Percentiles rank a stretch among this genome's conserved stretches.
These are phyloP conservation scores for Dynastes tityus DNA, from an alignment of 2,888 invertebrate genomes.

Conservation along the genomic window DNA sequence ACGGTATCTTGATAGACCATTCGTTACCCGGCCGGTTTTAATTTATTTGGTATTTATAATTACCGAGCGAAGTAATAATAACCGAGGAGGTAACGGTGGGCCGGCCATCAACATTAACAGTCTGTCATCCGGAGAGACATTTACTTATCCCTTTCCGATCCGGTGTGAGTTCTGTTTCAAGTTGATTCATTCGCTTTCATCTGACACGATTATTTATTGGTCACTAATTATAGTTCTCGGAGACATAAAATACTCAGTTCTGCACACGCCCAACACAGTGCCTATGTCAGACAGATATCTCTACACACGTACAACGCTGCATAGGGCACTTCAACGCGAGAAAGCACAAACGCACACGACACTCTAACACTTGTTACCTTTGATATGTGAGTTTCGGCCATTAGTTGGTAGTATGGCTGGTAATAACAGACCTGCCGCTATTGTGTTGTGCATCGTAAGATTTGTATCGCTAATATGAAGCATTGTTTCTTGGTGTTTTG, in stretches of 20 bases:
- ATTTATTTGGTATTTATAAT: slow-evolving; percentile 62
- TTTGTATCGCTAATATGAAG: slow-evolving; percentile 26
- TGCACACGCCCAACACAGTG: slow-evolving; percentile 59
- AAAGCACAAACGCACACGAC: slow-evolving; percentile 6
- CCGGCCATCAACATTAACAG: slow-evolving; percentile 61
- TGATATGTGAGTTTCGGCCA: slow-evolving; percentile 54
- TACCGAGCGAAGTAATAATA: slow-evolving; percentile 60
- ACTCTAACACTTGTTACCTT: slow-evolving; percentile 55
- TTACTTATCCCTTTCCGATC: slow-evolving; percentile 62
- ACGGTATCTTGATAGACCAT: slow-evolving; percentile 57
- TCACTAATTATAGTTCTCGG: slow-evolving; percentile 64
- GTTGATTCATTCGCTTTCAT: slow-evolving; percentile 62
- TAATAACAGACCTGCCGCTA: slow-evolving; percentile 35
- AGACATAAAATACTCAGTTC: slow-evolving; percentile 63
- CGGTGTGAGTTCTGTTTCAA: slow-evolving; percentile 60
- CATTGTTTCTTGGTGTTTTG: slow-evolving; percentile 33
- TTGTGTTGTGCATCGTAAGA: slow-evolving; percentile 15
- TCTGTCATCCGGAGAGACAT: slow-evolving; percentile 60
- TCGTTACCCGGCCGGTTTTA: slow-evolving; percentile 57
- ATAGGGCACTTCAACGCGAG: slow-evolving; percentile 5
- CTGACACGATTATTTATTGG: slow-evolving; percentile 64
- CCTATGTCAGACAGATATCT: slow-evolving; percentile 28
- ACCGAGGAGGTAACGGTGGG: slow-evolving; percentile 60
- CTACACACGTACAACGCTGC: neutral
- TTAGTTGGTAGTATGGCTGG: slow-evolving; percentile 50